Conservation (phyloP, 2,113 vertebrate genomes). For the Apaloderma vittatum region DNA sequence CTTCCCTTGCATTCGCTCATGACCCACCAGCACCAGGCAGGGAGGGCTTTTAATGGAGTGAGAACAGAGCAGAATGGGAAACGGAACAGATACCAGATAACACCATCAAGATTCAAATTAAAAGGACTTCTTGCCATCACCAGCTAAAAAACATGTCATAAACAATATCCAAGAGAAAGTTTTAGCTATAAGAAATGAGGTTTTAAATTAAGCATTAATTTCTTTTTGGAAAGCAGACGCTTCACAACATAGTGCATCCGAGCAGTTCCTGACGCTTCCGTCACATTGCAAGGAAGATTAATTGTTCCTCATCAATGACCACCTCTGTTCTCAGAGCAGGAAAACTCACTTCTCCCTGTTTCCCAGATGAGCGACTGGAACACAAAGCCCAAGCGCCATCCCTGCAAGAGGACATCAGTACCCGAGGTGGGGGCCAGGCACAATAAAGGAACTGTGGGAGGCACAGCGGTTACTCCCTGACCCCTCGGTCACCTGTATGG, state of each 20-base stretch:
- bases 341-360: neutral
- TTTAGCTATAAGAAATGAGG: neutral
- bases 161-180: neutral
- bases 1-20: neutral
- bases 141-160: neutral
- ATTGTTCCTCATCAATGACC: neutral
- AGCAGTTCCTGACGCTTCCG: neutral
- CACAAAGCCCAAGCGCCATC: neutral
- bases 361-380: neutral
- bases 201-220: neutral
- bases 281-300: neutral
- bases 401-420: neutral
- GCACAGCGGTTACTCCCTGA: neutral
- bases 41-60: neutral
- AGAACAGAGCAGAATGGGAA: neutral
- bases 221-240: neutral
- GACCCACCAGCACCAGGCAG: neutral
- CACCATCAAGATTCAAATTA: neutral
- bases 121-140: neutral
- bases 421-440: rapidly evolving
- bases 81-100: neutral
- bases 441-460: rapidly evolving
- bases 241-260: neutral
- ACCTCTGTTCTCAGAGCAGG: neutral
- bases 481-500: neutral